A percentile compares a stretch with the other conserved stretches of the same genome.
Evolutionary conservation across 2,113 vertebrate genomes (phyloP).

Genomic region (Eptesicus fuscus): DNA sequence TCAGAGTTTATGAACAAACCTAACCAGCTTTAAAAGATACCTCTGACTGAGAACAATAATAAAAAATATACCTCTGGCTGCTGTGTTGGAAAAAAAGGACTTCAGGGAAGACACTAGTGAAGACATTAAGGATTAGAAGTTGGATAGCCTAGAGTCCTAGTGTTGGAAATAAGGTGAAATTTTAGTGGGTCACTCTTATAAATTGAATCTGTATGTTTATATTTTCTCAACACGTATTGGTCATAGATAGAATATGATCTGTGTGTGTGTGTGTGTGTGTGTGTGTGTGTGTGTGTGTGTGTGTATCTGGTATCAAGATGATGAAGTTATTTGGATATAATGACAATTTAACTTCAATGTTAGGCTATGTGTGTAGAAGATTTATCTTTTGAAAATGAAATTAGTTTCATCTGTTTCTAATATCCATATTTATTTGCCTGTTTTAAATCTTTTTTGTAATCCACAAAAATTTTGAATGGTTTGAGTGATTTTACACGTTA

Average conservation of each 20-base stretch:
- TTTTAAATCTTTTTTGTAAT: neutral
- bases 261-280: neutral
- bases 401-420: neutral
- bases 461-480: neutral
- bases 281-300: neutral
- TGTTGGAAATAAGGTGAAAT: neutral
- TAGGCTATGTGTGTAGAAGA: neutral
- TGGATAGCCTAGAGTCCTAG: neutral
- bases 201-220: neutral
- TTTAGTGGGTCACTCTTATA: neutral
- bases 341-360: neutral
- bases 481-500: neutral
- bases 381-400: neutral
- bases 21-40: neutral
- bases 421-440: neutral
- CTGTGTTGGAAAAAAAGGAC: neutral
- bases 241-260: neutral
- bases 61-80: neutral
- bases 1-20: neutral
- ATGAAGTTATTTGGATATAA: neutral
- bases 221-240: slow-evolving; percentile 15
- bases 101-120: neutral
- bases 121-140: neutral
- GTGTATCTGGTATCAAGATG: neutral
- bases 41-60: neutral